A percentile compares a stretch with the other conserved stretches of the same genome.
Evolutionary conservation across 2,113 vertebrate genomes (phyloP).

Genomic region (Clarias batrachus): DNA sequence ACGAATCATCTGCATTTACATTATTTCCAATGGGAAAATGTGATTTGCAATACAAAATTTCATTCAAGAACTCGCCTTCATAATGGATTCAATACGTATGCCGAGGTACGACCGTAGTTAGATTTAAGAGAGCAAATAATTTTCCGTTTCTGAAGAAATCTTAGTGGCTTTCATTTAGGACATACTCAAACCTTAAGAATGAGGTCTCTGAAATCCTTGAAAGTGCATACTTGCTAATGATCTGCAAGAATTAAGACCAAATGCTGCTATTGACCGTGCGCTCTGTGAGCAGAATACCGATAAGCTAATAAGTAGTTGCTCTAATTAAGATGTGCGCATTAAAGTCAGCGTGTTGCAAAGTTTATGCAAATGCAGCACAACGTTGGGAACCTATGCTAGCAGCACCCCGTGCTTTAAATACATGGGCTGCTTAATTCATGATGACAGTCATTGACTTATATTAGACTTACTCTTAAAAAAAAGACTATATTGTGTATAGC

Average conservation of each 20-base stretch:
- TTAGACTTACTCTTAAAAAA: background rate
- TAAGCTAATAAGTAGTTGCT: conserved; percentile 29
- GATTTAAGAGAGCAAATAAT: no score
- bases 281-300: conserved; percentile 24
- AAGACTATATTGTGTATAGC: background rate
- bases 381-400: conserved; percentile 13
- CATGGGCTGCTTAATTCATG: background rate
- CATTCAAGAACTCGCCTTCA: no score
- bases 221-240: conserved; percentile 7
- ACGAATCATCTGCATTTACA: no score
- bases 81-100: no score
- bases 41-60: no score
- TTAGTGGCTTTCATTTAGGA: background rate
- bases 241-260: conserved; percentile 22
- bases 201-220: background rate
- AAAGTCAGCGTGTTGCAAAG: conserved; percentile 39
- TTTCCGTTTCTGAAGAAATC: background rate
- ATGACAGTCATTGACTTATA: background rate
- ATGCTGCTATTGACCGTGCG: conserved; percentile 36
- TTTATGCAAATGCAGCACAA: conserved; percentile 36
- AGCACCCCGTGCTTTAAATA: conserved; percentile 11
- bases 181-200: background rate
- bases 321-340: conserved; percentile 39
- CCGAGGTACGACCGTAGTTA: background rate
- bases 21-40: no score